These are phyloP conservation scores for Oscheius sp. DNA, from an alignment of 2,888 invertebrate species.

Conservation along the genomic window DNA sequence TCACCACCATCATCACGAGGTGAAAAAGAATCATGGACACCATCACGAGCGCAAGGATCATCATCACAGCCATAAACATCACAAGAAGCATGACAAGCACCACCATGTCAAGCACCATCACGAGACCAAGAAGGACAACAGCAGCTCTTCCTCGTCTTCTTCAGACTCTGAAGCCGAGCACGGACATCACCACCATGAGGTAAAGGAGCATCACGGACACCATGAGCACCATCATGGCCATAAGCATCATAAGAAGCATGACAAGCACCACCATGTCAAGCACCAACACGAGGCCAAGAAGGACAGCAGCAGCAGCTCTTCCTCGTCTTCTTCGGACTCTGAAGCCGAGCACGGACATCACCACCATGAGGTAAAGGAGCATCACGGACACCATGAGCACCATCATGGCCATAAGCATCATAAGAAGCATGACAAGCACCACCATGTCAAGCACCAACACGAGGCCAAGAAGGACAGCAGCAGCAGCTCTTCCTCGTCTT, in stretches of 20 bases:
- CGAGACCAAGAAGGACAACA: background rate
- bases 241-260: conserved; percentile 19
- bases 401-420: conserved; percentile 15
- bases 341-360: conserved; percentile 25
- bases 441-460: conserved; percentile 23
- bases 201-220: conserved; percentile 1
- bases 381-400: conserved; percentile 3
- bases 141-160: conserved; percentile 6
- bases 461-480: conserved; percentile 10
- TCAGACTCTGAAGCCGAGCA: conserved; percentile 27
- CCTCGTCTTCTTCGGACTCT: conserved; percentile 6
- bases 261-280: conserved; percentile 11
- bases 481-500: conserved; percentile 14
- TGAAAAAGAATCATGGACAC: conserved; percentile 1
- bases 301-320: background rate
- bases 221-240: conserved; percentile 20
- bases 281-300: conserved; percentile 9
- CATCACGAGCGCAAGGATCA: conserved; percentile 3
- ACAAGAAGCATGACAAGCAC: conserved; percentile 5
- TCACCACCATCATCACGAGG: conserved; percentile 18
- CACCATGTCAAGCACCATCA: conserved; percentile 12
- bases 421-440: conserved; percentile 17
- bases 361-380: background rate
- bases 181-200: conserved; percentile 16
- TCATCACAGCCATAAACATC: conserved; percentile 26